These are phyloP conservation scores for Xanthostigma xanthostigma DNA, from an alignment of 2,888 invertebrate genomes.

Conservation along the genomic window DNA sequence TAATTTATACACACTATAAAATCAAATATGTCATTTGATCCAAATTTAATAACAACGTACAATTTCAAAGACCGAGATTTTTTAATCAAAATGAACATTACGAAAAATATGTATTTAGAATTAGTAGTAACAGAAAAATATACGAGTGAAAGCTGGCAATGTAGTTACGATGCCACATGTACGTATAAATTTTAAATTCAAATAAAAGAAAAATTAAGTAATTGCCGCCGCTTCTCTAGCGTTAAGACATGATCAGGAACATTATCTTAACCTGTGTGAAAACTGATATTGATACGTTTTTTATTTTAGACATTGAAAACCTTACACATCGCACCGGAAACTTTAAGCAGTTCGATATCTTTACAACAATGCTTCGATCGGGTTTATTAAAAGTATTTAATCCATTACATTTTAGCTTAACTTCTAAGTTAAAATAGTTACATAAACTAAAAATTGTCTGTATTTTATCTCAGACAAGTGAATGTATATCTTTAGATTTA, in stretches of 20 bases:
- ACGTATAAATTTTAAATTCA: slow-evolving; percentile 13
- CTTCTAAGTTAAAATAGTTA: slow-evolving; percentile 3
- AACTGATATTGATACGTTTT: not conserved
- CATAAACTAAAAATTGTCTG: not conserved
- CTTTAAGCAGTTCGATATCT: slow-evolving; percentile 37
- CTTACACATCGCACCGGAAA: slow-evolving; percentile 38
- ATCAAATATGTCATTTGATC: slow-evolving; percentile 20
- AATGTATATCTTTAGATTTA: slow-evolving; percentile 33
- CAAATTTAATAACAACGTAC: slow-evolving; percentile 31
- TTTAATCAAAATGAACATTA: slow-evolving; percentile 30
- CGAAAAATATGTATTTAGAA: slow-evolving; percentile 27
- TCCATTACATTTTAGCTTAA: not conserved
- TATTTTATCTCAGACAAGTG: slow-evolving; percentile 29
- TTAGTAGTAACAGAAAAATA: slow-evolving; percentile 34
- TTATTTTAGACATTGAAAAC: slow-evolving; percentile 33
- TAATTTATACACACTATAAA: not conserved
- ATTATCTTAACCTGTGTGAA: not conserved
- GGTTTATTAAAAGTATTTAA: slow-evolving; percentile 32
- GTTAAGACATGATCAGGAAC: no score
- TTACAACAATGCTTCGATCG: slow-evolving; percentile 36
- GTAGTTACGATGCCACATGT: slow-evolving; percentile 34
- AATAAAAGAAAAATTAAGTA: not conserved
- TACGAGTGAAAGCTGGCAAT: slow-evolving; percentile 38
- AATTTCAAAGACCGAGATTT: slow-evolving; percentile 31
- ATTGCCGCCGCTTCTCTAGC: no score